These are phyloP conservation scores for Centruroides sculpturatus DNA, from an alignment of 1,140 invertebrate species.

Conservation along the genomic window DNA sequence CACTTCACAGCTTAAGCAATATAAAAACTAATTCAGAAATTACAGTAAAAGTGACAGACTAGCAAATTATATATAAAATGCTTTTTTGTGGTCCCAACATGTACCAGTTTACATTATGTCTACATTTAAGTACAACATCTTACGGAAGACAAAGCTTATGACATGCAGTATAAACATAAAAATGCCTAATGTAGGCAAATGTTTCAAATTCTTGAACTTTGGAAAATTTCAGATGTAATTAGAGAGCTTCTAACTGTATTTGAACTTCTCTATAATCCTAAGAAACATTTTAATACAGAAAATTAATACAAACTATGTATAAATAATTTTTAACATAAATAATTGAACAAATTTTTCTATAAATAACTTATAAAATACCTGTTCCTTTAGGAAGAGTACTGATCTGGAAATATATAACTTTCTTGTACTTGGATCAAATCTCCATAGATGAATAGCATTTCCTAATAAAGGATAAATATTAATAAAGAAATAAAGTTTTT, in stretches of 20 bases:
- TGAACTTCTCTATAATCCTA: slow-evolving; percentile 11
- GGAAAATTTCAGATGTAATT: not conserved
- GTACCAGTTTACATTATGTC: too few species aligned
- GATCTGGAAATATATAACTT: slow-evolving; percentile 14
- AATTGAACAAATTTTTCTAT: not conserved
- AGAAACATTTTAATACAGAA: not conserved
- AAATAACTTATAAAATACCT: not conserved
- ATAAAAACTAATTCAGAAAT: too few species aligned
- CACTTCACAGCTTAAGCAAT: too few species aligned
- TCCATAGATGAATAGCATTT: slow-evolving; percentile 15
- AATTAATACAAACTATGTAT: not conserved
- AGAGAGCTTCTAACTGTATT: slow-evolving; percentile 6
- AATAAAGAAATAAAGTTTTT: not conserved
- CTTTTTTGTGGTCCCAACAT: too few species aligned
- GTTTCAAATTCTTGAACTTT: too few species aligned
- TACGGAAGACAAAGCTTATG: too few species aligned
- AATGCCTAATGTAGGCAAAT: too few species aligned
- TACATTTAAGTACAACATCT: too few species aligned
- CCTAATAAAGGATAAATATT: not conserved
- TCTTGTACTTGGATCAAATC: slow-evolving; percentile 8
- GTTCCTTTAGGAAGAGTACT: slow-evolving; percentile 12
- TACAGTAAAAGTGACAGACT: too few species aligned
- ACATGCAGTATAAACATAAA: too few species aligned
- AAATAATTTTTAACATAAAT: not conserved
- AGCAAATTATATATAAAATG: too few species aligned